Evolutionary conservation across 2,888 invertebrate species (phyloP).

Genomic region (Papilio demoleus): DNA sequence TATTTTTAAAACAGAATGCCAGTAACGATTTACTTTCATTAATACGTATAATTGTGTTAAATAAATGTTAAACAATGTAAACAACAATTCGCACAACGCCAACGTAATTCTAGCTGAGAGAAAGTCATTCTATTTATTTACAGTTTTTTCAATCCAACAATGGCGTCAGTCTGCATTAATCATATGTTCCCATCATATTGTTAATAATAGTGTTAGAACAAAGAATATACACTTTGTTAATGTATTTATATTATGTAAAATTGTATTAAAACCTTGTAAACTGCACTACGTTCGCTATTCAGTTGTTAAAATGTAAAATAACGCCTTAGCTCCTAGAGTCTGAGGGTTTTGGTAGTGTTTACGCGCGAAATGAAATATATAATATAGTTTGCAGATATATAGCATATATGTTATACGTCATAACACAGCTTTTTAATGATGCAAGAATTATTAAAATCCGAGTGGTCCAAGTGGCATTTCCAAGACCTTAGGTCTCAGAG

Average conservation of each 20-base stretch:
- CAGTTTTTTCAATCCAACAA: constrained; percentile 31
- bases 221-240: constrained; percentile 13
- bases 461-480: no score
- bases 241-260: constrained; percentile 13
- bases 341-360: no score
- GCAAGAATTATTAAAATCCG: no score
- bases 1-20: neutral
- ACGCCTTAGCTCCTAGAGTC: no score
- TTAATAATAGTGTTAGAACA: constrained; percentile 19
- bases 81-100: constrained; percentile 1
- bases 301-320: neutral
- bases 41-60: constrained; percentile 2
- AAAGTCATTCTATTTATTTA: constrained; percentile 32
- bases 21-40: constrained; percentile 7
- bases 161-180: constrained; percentile 16
- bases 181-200: constrained; percentile 24
- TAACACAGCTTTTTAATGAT: no score
- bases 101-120: constrained; percentile 13
- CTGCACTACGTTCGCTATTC: neutral
- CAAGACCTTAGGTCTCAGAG: no score
- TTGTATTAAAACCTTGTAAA: neutral
- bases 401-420: no score
- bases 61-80: constrained; percentile 15
- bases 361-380: no score
- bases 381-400: no score